Evolutionary conservation across 2,797 vertebrate species (phyloP).

Genomic region (Eremophila alpestris): DNA sequence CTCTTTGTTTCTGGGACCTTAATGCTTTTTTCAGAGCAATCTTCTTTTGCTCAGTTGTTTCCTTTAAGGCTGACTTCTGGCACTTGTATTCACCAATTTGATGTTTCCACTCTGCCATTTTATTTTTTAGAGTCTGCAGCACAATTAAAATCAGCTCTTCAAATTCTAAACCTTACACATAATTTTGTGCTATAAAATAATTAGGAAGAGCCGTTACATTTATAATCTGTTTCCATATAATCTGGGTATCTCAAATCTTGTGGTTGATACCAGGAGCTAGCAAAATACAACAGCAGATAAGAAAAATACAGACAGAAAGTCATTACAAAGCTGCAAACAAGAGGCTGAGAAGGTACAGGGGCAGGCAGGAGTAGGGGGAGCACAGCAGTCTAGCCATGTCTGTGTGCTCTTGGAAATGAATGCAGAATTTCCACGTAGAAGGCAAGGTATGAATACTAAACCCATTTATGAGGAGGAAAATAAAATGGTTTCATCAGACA

Average conservation of each 20-base stretch:
- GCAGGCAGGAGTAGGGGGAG: neutral
- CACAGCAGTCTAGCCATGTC: neutral
- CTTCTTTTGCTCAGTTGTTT: conserved; percentile 75
- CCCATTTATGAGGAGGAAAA: neutral
- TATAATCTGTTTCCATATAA: neutral
- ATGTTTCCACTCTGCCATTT: conserved; percentile 78
- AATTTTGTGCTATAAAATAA: neutral
- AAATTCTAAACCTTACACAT: neutral
- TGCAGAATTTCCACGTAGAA: neutral
- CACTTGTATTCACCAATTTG: conserved; percentile 73
- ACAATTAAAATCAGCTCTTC: conserved; percentile 17
- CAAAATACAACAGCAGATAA: neutral
- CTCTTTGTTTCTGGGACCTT: conserved; percentile 80
- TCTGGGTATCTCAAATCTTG: neutral
- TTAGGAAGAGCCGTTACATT: neutral
- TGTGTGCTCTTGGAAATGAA: neutral
- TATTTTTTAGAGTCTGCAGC: conserved; percentile 81
- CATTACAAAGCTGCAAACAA: neutral
- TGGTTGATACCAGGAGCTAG: neutral
- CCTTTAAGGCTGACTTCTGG: conserved; percentile 69
- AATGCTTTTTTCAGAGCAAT: conserved; percentile 82
- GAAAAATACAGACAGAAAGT: neutral
- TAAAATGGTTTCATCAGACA: neutral
- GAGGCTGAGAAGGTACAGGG: neutral
- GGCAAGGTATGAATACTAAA: neutral